Conservation (phyloP, 2,888 invertebrate species). For the Epinotia nisella region DNA sequence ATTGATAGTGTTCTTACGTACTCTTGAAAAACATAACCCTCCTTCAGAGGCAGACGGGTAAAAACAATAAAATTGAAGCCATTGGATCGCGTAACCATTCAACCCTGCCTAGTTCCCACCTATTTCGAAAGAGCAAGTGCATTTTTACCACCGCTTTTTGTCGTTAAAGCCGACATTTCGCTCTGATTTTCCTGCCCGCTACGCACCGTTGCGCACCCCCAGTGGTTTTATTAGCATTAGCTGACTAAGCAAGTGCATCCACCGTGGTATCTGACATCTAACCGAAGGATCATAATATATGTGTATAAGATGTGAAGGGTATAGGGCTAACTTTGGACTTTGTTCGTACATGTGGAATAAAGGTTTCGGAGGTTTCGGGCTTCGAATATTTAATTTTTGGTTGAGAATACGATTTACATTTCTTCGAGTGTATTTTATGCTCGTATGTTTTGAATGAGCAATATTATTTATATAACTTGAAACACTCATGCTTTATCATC, state of each 20-base stretch:
- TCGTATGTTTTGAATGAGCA: neutral
- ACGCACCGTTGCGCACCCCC: slow-evolving; percentile 64
- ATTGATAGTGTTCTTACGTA: too few relatives aligned
- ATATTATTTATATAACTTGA: neutral
- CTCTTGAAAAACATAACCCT: too few relatives aligned
- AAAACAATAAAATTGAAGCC: slow-evolving; percentile 15
- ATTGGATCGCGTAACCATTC: slow-evolving; percentile 4
- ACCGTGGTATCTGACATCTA: slow-evolving; percentile 44
- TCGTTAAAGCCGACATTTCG: slow-evolving; percentile 36
- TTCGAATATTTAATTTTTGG: neutral
- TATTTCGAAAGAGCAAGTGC: slow-evolving; percentile 38
- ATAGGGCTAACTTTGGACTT: slow-evolving; percentile 1
- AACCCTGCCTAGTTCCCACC: slow-evolving; percentile 19
- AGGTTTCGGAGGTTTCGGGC: neutral
- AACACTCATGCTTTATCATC: too few relatives aligned
- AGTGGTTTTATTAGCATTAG: slow-evolving; percentile 72
- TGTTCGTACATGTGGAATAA: neutral
- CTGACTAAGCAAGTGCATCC: slow-evolving; percentile 69
- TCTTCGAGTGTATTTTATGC: neutral
- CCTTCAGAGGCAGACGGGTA: too few relatives aligned
- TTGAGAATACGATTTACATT: neutral
- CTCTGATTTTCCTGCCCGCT: slow-evolving; percentile 53
- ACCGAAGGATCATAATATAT: slow-evolving; percentile 8
- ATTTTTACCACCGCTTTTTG: slow-evolving; percentile 27
- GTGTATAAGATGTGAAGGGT: neutral